phyloP scores from a whole-genome alignment of 1,140 invertebrate genomes.

The honey bee (Apis mellifera) region Amel_HAv3.1 CM009935.2:1042001-1042500 shows the following conservation, averaged over 20 bases:
- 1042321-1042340: neutral
- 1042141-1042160: neutral
- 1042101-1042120: too few relatives aligned
- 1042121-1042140: neutral
- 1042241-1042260: neutral
- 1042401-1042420: neutral
- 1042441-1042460: too few relatives aligned
- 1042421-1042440: neutral
- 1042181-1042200: neutral
- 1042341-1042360: neutral
- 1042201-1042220: neutral
- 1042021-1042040: too few relatives aligned
- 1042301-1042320: neutral
- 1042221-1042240: constrained; percentile 1
- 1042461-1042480: neutral
- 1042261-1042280: neutral
- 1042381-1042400: neutral
- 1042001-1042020: too few relatives aligned
- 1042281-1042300: neutral
- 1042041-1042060: neutral
- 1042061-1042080: neutral
- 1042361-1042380: neutral
- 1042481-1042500: neutral
- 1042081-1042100: neutral
- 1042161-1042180: neutral